Evolutionary conservation across 2,888 invertebrate genomes (phyloP), one percentile per base, ranked within the genome.

Genomic region (Schizotus pectinicornis): DNA sequence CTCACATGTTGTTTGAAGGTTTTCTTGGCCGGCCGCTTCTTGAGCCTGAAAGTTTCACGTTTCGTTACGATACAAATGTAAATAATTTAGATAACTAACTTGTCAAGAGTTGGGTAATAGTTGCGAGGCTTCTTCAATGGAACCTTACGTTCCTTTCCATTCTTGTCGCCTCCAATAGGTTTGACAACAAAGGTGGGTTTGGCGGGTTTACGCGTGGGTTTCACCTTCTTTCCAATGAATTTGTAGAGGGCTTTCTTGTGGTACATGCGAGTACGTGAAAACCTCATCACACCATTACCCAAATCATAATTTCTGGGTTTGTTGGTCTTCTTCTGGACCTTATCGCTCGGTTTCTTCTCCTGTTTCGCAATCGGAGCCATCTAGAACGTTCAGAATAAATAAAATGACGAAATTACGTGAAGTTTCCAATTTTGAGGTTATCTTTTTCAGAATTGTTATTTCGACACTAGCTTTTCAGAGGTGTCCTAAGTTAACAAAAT

Each of bases 141-240:
- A 43, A 98, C 96, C 65, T 86, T 86, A 80, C 98, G 89, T 69
- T 89, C 92, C 56, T 91, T 92, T 73, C 98, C 98, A 76, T 98
- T 98, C 81, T 98, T 98, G 68, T 96, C 97, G 63, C 98, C 98
- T 56, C 94, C 93, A 69, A 98, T 92, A 72, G 88, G 87, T 83
- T 98, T 98, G 60, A 88, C 89, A 55, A 91, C 83, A 7, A 84
- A 84, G 43, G 87, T 80, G 7, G 89, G 88, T 77, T 88, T 89
- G 74, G 88, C 89, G 36, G 86, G 85, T 75, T 88, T 90, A 63
- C 85, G 84, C 60, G 84, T 83, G 42, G 86, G 83, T 32, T 87
- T 85, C 63, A 87, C 89, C 79, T 90, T 92, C 80, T 91, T 91
- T 56, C 85, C 87, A 65, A 91, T 81, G 75, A 92, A 89, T 80